phyloP scores from a whole-genome alignment of 2,113 vertebrate species.

The Lepus americanus region DNA sequence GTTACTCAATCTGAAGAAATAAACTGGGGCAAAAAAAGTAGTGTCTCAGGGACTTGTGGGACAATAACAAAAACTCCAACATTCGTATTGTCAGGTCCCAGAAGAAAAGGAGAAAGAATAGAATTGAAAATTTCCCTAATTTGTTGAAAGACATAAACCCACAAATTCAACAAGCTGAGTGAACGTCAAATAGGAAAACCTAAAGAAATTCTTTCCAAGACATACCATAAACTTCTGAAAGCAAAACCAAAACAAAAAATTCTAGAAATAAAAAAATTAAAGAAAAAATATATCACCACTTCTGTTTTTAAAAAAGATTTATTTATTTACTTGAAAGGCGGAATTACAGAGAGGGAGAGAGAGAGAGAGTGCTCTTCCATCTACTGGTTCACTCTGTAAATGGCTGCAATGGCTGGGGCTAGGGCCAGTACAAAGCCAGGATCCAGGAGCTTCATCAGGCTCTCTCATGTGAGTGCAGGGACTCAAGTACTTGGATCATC shows the following conservation, averaged over 20 bases:
- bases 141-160: neutral
- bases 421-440: too few relatives aligned
- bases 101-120: neutral
- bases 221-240: slow-evolving; percentile 5
- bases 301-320: too few relatives aligned
- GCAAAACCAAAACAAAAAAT: neutral
- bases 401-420: too few relatives aligned
- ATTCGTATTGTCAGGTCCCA: neutral
- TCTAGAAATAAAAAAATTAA: neutral
- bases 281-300: neutral
- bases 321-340: too few relatives aligned
- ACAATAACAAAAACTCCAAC: neutral
- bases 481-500: too few relatives aligned
- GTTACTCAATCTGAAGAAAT: neutral
- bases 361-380: too few relatives aligned
- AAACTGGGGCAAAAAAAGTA: neutral
- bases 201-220: neutral
- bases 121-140: neutral
- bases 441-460: too few relatives aligned
- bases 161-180: neutral
- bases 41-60: neutral
- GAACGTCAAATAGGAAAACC: neutral
- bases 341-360: too few relatives aligned
- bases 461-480: too few relatives aligned
- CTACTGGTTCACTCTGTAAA: too few relatives aligned